Conservation (phyloP, 2,888 invertebrate genomes). For the Thumatha senex region DNA sequence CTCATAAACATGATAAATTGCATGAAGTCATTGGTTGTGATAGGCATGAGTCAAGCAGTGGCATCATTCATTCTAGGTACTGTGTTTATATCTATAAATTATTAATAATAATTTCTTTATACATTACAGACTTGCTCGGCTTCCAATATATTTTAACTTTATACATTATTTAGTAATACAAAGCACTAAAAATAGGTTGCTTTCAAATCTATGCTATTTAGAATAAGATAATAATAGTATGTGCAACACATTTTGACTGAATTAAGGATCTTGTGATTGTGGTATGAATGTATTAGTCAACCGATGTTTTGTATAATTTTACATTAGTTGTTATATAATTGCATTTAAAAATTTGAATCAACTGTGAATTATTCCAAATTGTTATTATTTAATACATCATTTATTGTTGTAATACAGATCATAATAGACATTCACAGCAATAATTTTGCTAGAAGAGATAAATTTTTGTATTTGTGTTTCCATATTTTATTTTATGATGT, state of each 20-base stretch:
- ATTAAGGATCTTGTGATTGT: constrained; percentile 73
- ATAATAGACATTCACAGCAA: constrained; percentile 44
- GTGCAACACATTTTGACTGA: constrained; percentile 76
- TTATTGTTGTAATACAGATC: constrained; percentile 50
- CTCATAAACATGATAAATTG: too few relatives aligned
- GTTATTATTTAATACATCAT: constrained; percentile 68
- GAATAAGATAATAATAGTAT: constrained; percentile 57
- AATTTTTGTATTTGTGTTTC: constrained; percentile 35
- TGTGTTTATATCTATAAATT: background rate
- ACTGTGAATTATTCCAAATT: constrained; percentile 76
- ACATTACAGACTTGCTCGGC: constrained; percentile 49
- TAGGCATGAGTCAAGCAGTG: too few relatives aligned
- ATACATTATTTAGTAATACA: constrained; percentile 49
- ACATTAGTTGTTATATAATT: constrained; percentile 55
- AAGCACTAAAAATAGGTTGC: constrained; percentile 77
- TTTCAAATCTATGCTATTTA: constrained; percentile 72
- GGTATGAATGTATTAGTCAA: constrained; percentile 73
- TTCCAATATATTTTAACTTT: constrained; percentile 60
- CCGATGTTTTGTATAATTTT: constrained; percentile 62
- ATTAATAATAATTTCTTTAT: constrained; percentile 16
- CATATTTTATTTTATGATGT: constrained; percentile 44
- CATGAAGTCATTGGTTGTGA: too few relatives aligned
- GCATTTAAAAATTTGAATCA: constrained; percentile 76
- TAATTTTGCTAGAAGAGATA: constrained; percentile 30
- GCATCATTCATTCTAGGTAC: background rate